Evolutionary conservation across 2,888 invertebrate species (phyloP).

Genomic region (Clitarchus hookeri): DNA sequence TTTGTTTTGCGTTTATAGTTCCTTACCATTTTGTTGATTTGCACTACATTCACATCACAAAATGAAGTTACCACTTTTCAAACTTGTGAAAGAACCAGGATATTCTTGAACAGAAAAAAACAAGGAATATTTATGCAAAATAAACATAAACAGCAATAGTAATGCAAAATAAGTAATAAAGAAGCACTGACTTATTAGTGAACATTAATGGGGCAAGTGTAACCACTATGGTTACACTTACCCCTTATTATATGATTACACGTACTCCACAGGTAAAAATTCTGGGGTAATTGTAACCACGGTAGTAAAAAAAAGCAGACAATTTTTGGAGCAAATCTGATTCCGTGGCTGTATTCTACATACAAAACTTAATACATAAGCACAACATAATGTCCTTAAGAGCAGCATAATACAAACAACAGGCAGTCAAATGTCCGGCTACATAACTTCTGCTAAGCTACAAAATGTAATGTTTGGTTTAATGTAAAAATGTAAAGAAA

Average conservation of each 20-base stretch:
- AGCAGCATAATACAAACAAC: too few species aligned
- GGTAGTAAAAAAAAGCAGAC: not conserved
- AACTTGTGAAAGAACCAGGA: not conserved
- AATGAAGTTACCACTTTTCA: not conserved
- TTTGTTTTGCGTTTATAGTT: slow-evolving; percentile 21
- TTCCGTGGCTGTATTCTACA: not conserved
- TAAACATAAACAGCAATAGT: not conserved
- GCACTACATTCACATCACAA: not conserved
- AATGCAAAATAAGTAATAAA: not conserved
- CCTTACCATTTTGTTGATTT: not conserved
- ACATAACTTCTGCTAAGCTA: too few species aligned
- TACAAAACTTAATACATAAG: not conserved
- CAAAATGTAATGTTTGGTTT: too few species aligned
- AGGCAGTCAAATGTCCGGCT: too few species aligned
- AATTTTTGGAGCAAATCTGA: not conserved
- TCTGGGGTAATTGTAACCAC: not conserved
- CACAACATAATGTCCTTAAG: too few species aligned
- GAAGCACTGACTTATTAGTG: not conserved
- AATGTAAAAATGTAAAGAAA: too few species aligned
- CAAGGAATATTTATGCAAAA: not conserved
- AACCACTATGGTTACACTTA: slow-evolving; percentile 23
- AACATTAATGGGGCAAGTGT: slow-evolving; percentile 20
- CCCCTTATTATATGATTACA: not conserved
- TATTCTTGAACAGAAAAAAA: not conserved
- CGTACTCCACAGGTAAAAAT: not conserved